Base-by-base conservation (phyloP, 2,888 invertebrate genomes). In the Alentia gelatinosa region DNA sequence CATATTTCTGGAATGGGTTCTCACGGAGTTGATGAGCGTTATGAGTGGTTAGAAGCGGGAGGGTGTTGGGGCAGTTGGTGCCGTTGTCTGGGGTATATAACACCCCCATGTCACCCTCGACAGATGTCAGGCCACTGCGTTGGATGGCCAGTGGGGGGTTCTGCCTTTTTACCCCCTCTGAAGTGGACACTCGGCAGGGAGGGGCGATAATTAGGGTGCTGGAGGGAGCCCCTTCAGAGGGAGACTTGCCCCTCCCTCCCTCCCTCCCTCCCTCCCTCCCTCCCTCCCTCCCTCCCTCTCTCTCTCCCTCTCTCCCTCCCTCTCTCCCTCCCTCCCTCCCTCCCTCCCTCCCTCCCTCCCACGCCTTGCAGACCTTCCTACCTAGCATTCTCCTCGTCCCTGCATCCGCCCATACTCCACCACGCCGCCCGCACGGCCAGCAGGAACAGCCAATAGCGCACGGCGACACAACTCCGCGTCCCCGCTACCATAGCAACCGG, bases 121-220 rank as follows among this genome's bases (percentile, higher is more conserved):
- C 86, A 86, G 86, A 42, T 86, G 86, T 42, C 47, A 23, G 0
- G 86, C 26, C 30, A 39, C n/a, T 7, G 37, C 33, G 19, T 15
- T 19, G 19, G 19, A 26, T 75, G 83, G 83, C n/a, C 86, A 50
- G 86, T 35, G 30, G 86, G 86, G 83, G 86, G 0, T 42, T 47
- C 47, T 26, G 23, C 86, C 47, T 86, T 50, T 86, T 30, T 47
- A 33, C 86, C 86, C 86, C 47, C 23, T 47, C 86, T 47, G 86
- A 86, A 86, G 50, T 15, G 50, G 86, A 39, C n/a, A 39, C 37
- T 75, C 37, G 19, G 40, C n/a, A 39, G 83, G 42, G 9, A 42
- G 33, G 86, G 86, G 9, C 5, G 23, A 39, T 86, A 86, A 86
- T 86, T 86, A 86, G 86, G 83, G 86, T 86, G 33, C 47, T 30